phyloP scores from a whole-genome alignment of 2,888 invertebrate species.

The Deilephila elpenor region DNA sequence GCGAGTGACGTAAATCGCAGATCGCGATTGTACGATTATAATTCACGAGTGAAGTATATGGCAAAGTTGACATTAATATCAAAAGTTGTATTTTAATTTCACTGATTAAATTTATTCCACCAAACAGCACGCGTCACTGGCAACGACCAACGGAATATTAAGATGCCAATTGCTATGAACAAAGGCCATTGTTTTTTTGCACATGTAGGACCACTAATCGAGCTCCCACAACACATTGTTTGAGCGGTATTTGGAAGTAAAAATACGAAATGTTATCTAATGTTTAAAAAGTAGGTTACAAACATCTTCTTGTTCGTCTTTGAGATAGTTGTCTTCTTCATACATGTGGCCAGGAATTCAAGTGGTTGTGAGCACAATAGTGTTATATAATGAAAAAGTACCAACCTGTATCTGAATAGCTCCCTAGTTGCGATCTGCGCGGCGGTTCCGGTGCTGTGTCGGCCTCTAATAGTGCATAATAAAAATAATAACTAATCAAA shows the following conservation, averaged over 20 bases:
- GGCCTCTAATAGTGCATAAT: conserved; percentile 83
- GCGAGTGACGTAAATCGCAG: conserved; percentile 70
- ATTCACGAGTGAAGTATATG: conserved; percentile 47
- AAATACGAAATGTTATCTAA: conserved; percentile 53
- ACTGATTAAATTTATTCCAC: background rate
- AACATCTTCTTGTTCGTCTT: conserved; percentile 31
- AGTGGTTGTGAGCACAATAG: background rate
- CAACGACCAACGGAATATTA: conserved; percentile 67
- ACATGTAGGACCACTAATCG: conserved; percentile 48
- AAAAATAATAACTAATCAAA: conserved; percentile 53
- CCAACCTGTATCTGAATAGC: conserved; percentile 85
- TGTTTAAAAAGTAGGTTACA: conserved; percentile 48
- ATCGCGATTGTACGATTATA: conserved; percentile 52
- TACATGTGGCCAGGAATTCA: conserved; percentile 1
- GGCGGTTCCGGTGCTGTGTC: conserved; percentile 87
- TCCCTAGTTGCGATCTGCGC: conserved; percentile 84
- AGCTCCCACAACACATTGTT: conserved; percentile 55
- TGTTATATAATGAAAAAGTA: conserved; percentile 41
- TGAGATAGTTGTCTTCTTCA: background rate
- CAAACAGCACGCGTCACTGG: conserved; percentile 56
- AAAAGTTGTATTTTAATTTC: background rate
- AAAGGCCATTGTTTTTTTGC: conserved; percentile 81
- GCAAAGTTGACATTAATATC: conserved; percentile 30
- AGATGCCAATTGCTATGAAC: conserved; percentile 69
- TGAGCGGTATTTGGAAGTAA: conserved; percentile 54